A percentile compares a stretch with the other conserved stretches of the same genome.
Conservation (phyloP, 2,797 vertebrate genomes). For the Ambastaia sidthimunki region DNA sequence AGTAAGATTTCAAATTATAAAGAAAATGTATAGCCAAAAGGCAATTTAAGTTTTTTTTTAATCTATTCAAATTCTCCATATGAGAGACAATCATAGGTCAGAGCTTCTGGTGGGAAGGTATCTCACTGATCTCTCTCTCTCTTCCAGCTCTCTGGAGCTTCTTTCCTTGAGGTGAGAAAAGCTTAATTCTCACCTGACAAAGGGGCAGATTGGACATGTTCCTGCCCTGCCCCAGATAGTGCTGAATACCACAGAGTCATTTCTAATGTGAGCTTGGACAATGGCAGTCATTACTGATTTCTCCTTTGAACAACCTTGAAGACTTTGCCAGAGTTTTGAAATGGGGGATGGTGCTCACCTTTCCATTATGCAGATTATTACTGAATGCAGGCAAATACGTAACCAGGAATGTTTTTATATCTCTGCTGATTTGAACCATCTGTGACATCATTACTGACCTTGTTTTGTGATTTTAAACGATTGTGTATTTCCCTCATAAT, state of each 20-base stretch:
- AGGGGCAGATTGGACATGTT: conserved; percentile 69
- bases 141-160: conserved; percentile 43
- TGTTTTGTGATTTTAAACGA: not conserved
- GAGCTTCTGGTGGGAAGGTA: conserved; percentile 41
- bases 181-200: conserved; percentile 79
- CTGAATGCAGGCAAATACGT: not conserved
- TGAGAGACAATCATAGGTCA: conserved; percentile 50
- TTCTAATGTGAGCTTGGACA: conserved; percentile 55
- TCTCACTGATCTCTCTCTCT: conserved; percentile 54
- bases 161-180: conserved; percentile 67
- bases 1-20: too few species aligned
- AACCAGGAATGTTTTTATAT: not conserved
- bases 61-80: conserved; percentile 33
- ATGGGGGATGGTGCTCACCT: not conserved
- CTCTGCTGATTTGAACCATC: not conserved
- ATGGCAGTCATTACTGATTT: conserved; percentile 56
- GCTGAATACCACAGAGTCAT: conserved; percentile 54
- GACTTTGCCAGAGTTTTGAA: conserved; percentile 47
- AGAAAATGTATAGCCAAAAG: not conserved
- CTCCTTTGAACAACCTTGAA: conserved; percentile 53
- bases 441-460: not conserved
- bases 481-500: not conserved
- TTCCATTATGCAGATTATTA: not conserved
- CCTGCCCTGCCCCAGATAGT: conserved; percentile 51
- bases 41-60: conserved; percentile 15